Conservation (phyloP, 1,140 invertebrate genomes). For the Aphaenogaster floridana region DNA sequence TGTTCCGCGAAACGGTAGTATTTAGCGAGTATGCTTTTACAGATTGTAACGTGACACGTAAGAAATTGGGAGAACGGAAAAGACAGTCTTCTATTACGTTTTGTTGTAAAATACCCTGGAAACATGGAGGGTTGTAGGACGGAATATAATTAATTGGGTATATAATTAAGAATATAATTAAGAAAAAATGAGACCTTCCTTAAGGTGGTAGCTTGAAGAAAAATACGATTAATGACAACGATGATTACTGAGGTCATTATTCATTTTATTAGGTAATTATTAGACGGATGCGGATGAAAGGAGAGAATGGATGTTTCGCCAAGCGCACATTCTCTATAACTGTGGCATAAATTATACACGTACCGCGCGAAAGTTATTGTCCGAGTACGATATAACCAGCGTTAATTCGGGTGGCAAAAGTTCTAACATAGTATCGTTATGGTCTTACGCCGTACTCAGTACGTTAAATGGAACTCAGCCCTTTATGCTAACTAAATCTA, state of each 20-base stretch:
- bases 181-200: background rate
- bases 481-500: slow-evolving; percentile 66
- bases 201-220: background rate
- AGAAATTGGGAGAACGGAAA: background rate
- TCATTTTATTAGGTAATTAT: slow-evolving; percentile 31
- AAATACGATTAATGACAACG: background rate
- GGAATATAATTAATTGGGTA: background rate
- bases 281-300: slow-evolving; percentile 27
- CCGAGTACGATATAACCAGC: slow-evolving; percentile 44
- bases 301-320: slow-evolving; percentile 5
- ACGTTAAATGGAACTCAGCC: slow-evolving; percentile 62
- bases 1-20: background rate
- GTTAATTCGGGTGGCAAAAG: slow-evolving; percentile 63
- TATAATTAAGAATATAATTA: background rate
- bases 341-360: slow-evolving; percentile 38
- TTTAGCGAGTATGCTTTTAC: slow-evolving; percentile 27
- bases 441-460: slow-evolving; percentile 60
- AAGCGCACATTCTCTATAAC: slow-evolving; percentile 23
- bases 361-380: slow-evolving; percentile 53
- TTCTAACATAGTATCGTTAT: slow-evolving; percentile 58
- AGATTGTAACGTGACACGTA: slow-evolving; percentile 12
- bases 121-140: background rate
- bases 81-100: background rate
- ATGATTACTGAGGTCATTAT: background rate
- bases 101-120: background rate